These are phyloP conservation scores for Streblospio benedicti DNA, from an alignment of 1,140 invertebrate genomes.

Conservation along the genomic window DNA sequence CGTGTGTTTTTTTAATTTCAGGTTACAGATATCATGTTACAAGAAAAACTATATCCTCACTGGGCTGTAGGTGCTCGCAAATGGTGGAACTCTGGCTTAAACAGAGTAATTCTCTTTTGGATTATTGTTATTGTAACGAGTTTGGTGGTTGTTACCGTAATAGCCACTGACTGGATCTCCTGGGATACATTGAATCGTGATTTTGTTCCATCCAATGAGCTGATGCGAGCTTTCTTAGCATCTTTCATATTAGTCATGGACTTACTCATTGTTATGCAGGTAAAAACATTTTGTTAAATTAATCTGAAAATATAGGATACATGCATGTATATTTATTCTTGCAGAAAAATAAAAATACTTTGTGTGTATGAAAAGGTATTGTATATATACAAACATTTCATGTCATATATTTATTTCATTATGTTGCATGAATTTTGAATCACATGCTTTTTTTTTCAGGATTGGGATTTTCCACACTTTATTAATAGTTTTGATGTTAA, in stretches of 20 bases:
- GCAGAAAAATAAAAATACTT: no score
- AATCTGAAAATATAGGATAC: neutral
- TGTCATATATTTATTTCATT: no score
- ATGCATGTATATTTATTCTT: neutral
- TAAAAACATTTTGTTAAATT: slow-evolving; percentile 15
- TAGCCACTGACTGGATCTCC: slow-evolving; percentile 51
- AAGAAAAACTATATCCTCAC: slow-evolving; percentile 53
- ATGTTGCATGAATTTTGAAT: no score
- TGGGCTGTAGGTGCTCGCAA: slow-evolving; percentile 46
- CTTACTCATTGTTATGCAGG: slow-evolving; percentile 54
- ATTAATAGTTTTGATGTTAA: slow-evolving; percentile 53
- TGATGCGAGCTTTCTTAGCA: slow-evolving; percentile 52
- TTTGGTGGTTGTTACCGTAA: slow-evolving; percentile 50
- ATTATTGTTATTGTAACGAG: slow-evolving; percentile 45
- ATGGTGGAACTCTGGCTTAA: slow-evolving; percentile 47
- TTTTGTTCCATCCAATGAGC: slow-evolving; percentile 52
- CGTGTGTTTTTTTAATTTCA: slow-evolving; percentile 33
- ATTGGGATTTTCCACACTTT: slow-evolving; percentile 57
- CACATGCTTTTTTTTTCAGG: slow-evolving; percentile 33
- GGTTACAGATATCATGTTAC: slow-evolving; percentile 56
- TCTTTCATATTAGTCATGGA: slow-evolving; percentile 56
- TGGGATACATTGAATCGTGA: slow-evolving; percentile 53
- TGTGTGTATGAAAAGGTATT: no score
- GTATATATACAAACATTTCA: no score
- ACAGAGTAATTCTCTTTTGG: slow-evolving; percentile 54